These are phyloP conservation scores for Eriocheir sinensis DNA, from an alignment of 1,140 invertebrate species.

Conservation along the genomic window DNA sequence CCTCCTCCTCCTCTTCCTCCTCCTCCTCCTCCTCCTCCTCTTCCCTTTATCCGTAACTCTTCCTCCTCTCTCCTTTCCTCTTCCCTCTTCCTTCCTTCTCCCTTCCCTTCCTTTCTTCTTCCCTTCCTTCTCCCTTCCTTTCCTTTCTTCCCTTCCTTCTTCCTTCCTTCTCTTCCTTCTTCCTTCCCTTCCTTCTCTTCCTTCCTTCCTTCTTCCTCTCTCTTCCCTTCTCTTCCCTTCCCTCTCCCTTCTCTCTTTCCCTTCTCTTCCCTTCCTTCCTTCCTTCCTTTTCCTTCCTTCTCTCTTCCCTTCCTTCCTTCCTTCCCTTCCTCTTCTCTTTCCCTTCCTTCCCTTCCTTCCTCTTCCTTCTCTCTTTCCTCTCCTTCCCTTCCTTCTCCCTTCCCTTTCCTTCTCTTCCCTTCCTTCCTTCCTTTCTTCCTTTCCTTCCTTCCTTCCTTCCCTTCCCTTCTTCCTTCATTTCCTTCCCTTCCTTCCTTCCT, in stretches of 20 bases:
- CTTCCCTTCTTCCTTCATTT: background rate
- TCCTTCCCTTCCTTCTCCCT: background rate
- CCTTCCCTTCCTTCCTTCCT: background rate
- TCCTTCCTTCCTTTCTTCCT: background rate
- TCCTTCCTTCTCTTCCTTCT: background rate
- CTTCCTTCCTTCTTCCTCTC: background rate
- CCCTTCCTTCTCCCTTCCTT: background rate
- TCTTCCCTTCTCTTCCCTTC: constrained; percentile 15
- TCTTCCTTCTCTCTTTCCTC: background rate
- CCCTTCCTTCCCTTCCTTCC: background rate
- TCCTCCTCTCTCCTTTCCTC: background rate
- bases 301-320: constrained; percentile 26
- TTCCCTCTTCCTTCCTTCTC: no score
- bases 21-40: background rate
- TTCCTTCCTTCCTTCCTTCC: no score
- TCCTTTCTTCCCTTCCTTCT: background rate
- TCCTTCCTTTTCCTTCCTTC: background rate
- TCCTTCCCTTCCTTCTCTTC: background rate
- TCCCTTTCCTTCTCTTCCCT: no score
- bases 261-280: background rate
- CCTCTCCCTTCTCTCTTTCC: background rate
- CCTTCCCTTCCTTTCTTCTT: background rate
- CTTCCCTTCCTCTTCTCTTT: background rate
- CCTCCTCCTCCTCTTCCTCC: background rate
- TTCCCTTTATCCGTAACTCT: no score